phyloP scores from a whole-genome alignment of 2,797 vertebrate genomes.

The Acipenser transmontanus region DNA sequence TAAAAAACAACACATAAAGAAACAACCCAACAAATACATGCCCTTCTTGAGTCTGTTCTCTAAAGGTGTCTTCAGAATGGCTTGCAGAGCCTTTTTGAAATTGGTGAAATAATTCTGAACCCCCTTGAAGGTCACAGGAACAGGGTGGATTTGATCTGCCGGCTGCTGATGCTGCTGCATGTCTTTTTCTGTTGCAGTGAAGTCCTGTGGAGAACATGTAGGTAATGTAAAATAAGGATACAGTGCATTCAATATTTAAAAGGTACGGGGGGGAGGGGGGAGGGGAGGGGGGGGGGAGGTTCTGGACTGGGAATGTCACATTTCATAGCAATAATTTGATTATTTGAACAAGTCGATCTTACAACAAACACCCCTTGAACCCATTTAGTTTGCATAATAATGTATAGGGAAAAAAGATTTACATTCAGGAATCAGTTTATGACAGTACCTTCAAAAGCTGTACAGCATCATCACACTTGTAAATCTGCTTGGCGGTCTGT shows the following conservation, averaged over 20 bases:
- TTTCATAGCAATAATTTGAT: too few species aligned
- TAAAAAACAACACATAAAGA: too few species aligned
- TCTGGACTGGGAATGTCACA: too few species aligned
- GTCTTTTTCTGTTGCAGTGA: slow-evolving; percentile 32
- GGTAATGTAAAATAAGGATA: too few species aligned
- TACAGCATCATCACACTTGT: slow-evolving; percentile 36
- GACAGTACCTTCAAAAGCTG: slow-evolving; percentile 47
- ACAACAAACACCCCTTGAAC: too few species aligned
- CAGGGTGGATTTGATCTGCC: slow-evolving; percentile 40
- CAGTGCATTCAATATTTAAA: too few species aligned
- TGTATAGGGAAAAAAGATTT: too few species aligned
- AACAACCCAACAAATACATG: slow-evolving; percentile 21
- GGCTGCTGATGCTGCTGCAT: slow-evolving; percentile 29
- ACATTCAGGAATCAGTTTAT: too few species aligned
- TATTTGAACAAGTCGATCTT: too few species aligned
- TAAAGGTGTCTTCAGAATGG: slow-evolving; percentile 38
- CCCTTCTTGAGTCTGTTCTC: slow-evolving; percentile 44
- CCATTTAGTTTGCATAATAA: too few species aligned
- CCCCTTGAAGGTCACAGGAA: slow-evolving; percentile 46
- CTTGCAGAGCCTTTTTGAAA: slow-evolving; percentile 35
- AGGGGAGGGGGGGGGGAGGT: too few species aligned
- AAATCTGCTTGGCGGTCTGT: slow-evolving; percentile 27
- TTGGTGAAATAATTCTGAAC: slow-evolving; percentile 41
- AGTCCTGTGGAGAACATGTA: slow-evolving; percentile 35
- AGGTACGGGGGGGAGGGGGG: too few species aligned